Percentiles rank a stretch among this genome's conserved stretches.
Conservation (phyloP, 2,888 invertebrate genomes). For the Melolontha melolontha region DNA sequence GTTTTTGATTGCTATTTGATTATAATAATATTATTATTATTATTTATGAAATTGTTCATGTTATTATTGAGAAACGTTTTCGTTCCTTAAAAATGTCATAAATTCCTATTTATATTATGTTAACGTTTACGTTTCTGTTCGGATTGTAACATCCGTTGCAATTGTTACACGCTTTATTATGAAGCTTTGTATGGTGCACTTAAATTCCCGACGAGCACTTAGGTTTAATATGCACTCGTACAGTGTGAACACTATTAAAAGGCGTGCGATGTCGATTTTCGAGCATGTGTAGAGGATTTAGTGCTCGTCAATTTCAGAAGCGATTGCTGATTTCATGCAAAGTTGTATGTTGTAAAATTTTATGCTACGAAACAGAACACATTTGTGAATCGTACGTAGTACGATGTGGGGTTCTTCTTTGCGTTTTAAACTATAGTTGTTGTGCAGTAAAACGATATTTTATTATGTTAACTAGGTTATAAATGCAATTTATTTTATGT, state of each 20-base stretch:
- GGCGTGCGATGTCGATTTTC: conserved; percentile 23
- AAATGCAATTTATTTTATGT: too few species aligned
- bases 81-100: not conserved
- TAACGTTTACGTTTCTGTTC: not conserved
- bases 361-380: conserved; percentile 21
- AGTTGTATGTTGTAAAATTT: conserved; percentile 24
- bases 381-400: conserved; percentile 1
- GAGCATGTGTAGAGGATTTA: conserved; percentile 35
- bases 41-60: too few species aligned
- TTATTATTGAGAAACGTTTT: not conserved
- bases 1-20: too few species aligned
- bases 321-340: conserved; percentile 19
- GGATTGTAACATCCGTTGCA: not conserved
- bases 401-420: too few species aligned
- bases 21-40: too few species aligned
- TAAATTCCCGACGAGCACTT: conserved; percentile 33
- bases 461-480: too few species aligned
- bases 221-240: conserved; percentile 34
- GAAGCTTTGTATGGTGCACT: conserved; percentile 17
- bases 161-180: conserved; percentile 29
- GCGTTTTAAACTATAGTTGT: too few species aligned
- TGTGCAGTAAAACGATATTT: too few species aligned
- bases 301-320: conserved; percentile 33
- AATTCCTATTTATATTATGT: conserved; percentile 1
- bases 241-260: conserved; percentile 35